A percentile compares a stretch with the other conserved stretches of the same genome.
Evolutionary conservation across 2,113 vertebrate species (phyloP).

Genomic region (Melanotaenia duboulayi): DNA sequence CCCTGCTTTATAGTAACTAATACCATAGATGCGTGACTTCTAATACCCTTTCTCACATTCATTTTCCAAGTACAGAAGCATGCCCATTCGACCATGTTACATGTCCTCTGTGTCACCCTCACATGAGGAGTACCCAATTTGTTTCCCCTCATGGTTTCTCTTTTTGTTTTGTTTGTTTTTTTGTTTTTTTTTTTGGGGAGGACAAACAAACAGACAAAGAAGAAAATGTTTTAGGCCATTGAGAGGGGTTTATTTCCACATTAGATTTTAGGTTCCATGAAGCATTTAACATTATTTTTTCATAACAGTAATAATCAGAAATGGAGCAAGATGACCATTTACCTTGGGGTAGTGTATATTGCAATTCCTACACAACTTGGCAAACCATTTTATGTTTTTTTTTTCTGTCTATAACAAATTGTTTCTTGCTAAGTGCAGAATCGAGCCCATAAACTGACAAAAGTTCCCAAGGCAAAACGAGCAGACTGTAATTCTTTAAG

Average conservation of each 20-base stretch:
- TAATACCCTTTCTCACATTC: too few species aligned
- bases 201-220: background rate
- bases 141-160: background rate
- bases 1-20: too few species aligned
- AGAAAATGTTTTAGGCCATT: background rate
- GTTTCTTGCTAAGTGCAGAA: constrained; percentile 57
- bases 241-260: background rate
- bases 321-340: constrained; percentile 21
- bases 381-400: constrained; percentile 40
- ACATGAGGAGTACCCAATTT: background rate
- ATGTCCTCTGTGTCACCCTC: background rate
- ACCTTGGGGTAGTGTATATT: constrained; percentile 23
- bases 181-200: background rate
- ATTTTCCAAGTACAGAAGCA: too few species aligned
- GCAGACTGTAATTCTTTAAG: constrained; percentile 64
- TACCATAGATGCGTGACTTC: too few species aligned
- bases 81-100: background rate
- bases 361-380: background rate
- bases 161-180: too few species aligned
- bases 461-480: constrained; percentile 57
- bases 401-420: constrained; percentile 34
- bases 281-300: constrained; percentile 1
- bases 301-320: constrained; percentile 25
- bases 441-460: constrained; percentile 63
- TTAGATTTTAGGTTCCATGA: background rate